Evolutionary conservation across 2,888 invertebrate genomes (phyloP), one percentile per base, ranked within the genome.

Genomic region (Priocnemis perturbator): DNA sequence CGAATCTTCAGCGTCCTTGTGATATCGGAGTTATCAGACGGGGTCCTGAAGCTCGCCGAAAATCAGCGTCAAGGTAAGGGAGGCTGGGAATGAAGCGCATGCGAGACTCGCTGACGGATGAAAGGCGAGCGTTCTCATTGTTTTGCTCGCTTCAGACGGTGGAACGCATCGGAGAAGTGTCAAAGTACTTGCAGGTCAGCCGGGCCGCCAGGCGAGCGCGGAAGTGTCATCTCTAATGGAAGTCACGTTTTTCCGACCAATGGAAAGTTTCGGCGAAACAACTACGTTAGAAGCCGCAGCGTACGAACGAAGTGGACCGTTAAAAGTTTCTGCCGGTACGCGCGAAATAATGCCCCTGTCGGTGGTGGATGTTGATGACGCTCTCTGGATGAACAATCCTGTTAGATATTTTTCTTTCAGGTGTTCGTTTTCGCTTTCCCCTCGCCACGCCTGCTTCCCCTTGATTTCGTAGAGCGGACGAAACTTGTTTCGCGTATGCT

Each of bases 241-340:
- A 50, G 50, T 50, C 50, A 50, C 50, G 17, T 50, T 50, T 19
- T 50, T 50, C 19, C 50, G 50, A 17, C 19, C 50, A 14, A 19
- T 50, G 50, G 17, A 3, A 37, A 37, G 37, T 37, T 37, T 9
- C 14, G 1, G 37, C 11, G 11, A 11, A 11, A 9, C 37, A 37
- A 37, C 37, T 9, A 3, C 37, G 37, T 37, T 37, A 37, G 37
- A 37, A 37, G 37, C 37, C 37, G 37, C 37, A 11, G 1, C 4
- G 37, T 37, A 11, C 37, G 7, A 26, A 26, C 3, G n/a, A 26
- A 26, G 26, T 7, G 37, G 37, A 11, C 37, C 7, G 37, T 37
- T 37, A 37, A 37, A 37, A 37, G 7, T 37, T 37, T 37, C 11
- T 37, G 1, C 7, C 37, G 4, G 14, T 37, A 11, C 37, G 47